Evolutionary conservation across 2,113 vertebrate genomes (phyloP).

Genomic region (Fukomys damarensis): DNA sequence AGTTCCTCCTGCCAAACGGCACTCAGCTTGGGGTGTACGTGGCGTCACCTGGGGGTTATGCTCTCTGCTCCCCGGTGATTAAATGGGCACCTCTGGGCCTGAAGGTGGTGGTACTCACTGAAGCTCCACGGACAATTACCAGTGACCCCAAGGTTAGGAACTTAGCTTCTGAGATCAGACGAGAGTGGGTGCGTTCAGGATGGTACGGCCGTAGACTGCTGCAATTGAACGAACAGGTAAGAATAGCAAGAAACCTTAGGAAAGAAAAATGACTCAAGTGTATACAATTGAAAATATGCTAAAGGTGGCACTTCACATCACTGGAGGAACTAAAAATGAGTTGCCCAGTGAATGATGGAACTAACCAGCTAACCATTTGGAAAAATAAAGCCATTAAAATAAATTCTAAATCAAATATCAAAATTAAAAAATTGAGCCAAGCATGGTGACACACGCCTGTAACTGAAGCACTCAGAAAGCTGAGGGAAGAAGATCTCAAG

Average conservation of each 20-base stretch:
- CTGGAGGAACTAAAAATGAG: not conserved
- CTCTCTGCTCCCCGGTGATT: not conserved
- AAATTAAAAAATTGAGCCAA: not conserved
- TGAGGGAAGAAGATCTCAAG: not conserved
- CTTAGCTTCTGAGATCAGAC: too few species aligned
- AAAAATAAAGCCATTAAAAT: conserved; percentile 4
- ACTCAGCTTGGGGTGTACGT: not conserved
- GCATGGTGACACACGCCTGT: not conserved
- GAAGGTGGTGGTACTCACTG: not conserved
- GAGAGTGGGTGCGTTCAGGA: too few species aligned
- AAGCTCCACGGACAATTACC: not conserved
- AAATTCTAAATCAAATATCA: conserved; percentile 27
- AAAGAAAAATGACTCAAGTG: not conserved
- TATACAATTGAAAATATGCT: not conserved
- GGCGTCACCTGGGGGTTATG: not conserved
- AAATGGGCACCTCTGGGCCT: not conserved
- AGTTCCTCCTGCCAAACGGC: conserved; percentile 5
- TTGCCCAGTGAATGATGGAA: not conserved
- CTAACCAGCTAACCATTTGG: not conserved
- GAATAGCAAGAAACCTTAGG: not conserved
- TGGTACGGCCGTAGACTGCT: not conserved
- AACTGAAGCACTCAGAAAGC: not conserved
- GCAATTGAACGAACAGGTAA: not conserved
- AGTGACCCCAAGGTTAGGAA: not conserved
- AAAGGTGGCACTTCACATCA: not conserved